Conservation (phyloP, 2,113 vertebrate species). For the Solea senegalensis region DNA sequence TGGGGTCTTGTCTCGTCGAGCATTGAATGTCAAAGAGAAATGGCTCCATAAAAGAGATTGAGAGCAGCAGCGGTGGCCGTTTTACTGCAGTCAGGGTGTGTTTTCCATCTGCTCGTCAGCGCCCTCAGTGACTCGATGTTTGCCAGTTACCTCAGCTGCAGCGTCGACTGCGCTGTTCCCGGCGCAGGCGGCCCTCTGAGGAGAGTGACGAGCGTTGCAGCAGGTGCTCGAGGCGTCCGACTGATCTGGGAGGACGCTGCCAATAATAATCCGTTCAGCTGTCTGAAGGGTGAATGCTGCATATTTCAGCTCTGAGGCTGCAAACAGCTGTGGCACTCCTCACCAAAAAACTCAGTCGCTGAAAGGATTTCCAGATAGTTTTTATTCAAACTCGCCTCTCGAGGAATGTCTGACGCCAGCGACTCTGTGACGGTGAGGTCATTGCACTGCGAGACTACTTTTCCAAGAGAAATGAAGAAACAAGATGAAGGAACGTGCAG, state of each 20-base stretch:
- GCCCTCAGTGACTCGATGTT: too few species aligned
- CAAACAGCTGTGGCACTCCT: not conserved
- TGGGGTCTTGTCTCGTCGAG: too few species aligned
- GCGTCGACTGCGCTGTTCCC: not conserved
- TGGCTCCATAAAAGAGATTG: too few species aligned
- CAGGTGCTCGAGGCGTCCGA: constrained; percentile 4
- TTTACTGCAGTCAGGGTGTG: too few species aligned
- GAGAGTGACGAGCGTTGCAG: constrained; percentile 3
- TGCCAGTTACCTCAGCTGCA: not conserved
- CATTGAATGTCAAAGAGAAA: too few species aligned
- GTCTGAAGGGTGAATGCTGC: not conserved
- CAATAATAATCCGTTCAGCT: not conserved
- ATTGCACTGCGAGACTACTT: too few species aligned
- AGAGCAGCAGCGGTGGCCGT: too few species aligned
- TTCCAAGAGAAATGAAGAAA: too few species aligned
- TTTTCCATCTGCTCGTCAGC: too few species aligned
- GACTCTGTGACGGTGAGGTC: too few species aligned
- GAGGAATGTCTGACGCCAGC: too few species aligned
- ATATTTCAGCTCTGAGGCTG: constrained; percentile 9
- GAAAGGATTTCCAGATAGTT: constrained; percentile 6
- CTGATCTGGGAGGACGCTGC: not conserved
- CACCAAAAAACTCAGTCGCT: not conserved
- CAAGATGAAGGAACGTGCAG: too few species aligned
- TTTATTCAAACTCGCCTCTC: constrained; percentile 21
- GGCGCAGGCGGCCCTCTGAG: not conserved